Conservation (phyloP, 2,113 vertebrate genomes). For the Callithrix jacchus region DNA sequence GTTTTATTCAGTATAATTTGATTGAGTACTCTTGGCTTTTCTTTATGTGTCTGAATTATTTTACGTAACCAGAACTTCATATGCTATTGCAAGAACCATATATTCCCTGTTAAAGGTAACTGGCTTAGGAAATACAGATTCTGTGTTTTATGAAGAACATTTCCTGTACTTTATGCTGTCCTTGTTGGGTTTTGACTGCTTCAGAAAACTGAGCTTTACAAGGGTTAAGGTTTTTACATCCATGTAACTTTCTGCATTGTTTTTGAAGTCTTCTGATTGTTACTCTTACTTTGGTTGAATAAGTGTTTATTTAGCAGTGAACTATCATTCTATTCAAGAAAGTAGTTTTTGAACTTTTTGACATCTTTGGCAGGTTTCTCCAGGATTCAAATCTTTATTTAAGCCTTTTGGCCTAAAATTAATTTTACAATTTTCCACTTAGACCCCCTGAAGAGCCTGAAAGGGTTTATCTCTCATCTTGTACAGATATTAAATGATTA, state of each 20-base stretch:
- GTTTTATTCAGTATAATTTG: background rate
- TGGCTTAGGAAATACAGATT: background rate
- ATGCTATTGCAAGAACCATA: background rate
- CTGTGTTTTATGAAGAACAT: background rate
- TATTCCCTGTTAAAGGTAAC: background rate
- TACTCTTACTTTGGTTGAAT: background rate
- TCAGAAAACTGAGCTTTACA: background rate
- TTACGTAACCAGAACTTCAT: background rate
- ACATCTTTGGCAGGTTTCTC: background rate
- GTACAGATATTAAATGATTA: background rate
- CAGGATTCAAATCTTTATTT: background rate
- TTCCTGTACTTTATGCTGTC: too few species aligned
- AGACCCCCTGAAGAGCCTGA: background rate
- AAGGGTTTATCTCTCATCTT: background rate
- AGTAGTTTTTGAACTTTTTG: background rate
- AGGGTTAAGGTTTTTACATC: background rate
- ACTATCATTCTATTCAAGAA: background rate
- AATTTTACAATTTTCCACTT: background rate
- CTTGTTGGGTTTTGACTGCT: background rate
- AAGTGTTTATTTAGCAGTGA: background rate
- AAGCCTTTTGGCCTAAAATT: background rate
- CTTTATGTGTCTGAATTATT: background rate
- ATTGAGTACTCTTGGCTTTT: background rate
- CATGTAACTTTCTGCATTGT: background rate
- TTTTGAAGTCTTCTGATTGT: background rate